Conservation (phyloP, 1,140 invertebrate genomes). For the Diprion similis region DNA sequence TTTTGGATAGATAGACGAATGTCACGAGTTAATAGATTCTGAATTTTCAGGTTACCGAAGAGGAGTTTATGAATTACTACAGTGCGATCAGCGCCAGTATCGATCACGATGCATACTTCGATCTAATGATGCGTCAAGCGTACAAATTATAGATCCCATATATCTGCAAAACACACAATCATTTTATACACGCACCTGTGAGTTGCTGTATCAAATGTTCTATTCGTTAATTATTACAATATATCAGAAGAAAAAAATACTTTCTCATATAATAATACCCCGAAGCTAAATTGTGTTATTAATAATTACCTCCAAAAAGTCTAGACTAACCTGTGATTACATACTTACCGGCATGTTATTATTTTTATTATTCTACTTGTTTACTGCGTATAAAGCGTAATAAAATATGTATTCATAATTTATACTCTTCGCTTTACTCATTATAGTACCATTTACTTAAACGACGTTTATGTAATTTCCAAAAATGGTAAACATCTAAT, state of each 20-base stretch:
- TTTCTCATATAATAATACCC: too few species aligned
- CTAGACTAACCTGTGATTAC: background rate
- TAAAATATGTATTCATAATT: background rate
- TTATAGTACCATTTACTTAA: too few species aligned
- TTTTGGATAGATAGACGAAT: too few species aligned
- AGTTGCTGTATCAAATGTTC: background rate
- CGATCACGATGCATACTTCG: conserved; percentile 93
- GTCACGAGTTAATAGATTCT: background rate
- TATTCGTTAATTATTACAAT: background rate
- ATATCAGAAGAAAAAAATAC: background rate
- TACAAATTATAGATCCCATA: conserved; percentile 77
- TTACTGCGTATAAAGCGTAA: background rate
- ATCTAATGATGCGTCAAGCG: conserved; percentile 93
- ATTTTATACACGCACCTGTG: background rate
- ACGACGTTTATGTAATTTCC: too few species aligned
- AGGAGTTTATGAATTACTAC: conserved; percentile 96
- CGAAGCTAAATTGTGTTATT: too few species aligned
- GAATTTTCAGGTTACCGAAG: conserved; percentile 79
- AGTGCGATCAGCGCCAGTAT: conserved; percentile 91
- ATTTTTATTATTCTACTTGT: background rate
- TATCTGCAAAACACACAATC: background rate
- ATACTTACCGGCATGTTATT: background rate
- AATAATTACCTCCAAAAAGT: background rate
- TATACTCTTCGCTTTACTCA: too few species aligned
- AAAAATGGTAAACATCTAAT: background rate